Evolutionary conservation across 2,113 vertebrate genomes (phyloP).

Genomic region (Hiodon alosoides): DNA sequence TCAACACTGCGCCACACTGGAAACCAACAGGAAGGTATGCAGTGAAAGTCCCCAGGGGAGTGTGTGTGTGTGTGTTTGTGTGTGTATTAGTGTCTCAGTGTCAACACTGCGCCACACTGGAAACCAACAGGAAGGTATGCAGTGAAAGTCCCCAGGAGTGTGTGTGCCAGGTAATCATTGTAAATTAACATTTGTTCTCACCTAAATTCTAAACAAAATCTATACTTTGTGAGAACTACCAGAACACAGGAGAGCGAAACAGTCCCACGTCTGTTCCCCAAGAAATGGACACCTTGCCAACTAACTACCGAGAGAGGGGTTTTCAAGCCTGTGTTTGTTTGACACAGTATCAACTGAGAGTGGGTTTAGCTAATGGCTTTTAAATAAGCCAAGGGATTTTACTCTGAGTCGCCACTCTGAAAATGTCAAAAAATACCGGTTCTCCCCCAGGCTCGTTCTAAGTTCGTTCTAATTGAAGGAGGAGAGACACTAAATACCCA

Average conservation of each 20-base stretch:
- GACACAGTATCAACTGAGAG: slow-evolving; percentile 79
- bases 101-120: too few relatives aligned
- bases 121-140: too few relatives aligned
- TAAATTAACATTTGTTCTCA: too few relatives aligned
- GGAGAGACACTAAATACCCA: not conserved
- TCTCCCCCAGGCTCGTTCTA: slow-evolving; percentile 53
- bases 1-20: too few relatives aligned
- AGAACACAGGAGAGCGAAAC: not conserved
- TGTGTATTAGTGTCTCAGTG: too few relatives aligned
- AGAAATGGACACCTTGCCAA: slow-evolving; percentile 56
- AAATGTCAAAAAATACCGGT: slow-evolving; percentile 72
- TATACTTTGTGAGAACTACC: too few relatives aligned
- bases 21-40: too few relatives aligned
- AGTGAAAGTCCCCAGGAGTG: too few relatives aligned
- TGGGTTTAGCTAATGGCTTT: slow-evolving; percentile 83
- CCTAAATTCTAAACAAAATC: too few relatives aligned
- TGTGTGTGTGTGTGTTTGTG: too few relatives aligned
- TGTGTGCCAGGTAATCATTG: not conserved
- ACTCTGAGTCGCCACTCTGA: slow-evolving; percentile 65
- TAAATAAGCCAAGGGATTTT: slow-evolving; percentile 73
- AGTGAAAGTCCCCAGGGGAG: too few relatives aligned
- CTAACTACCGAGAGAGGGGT: slow-evolving; percentile 57
- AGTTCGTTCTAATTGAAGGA: not conserved
- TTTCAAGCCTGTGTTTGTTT: slow-evolving; percentile 62
- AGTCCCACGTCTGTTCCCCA: slow-evolving; percentile 44